Conservation (phyloP, 2,888 invertebrate genomes). For the Meiosimyza decipiens region DNA sequence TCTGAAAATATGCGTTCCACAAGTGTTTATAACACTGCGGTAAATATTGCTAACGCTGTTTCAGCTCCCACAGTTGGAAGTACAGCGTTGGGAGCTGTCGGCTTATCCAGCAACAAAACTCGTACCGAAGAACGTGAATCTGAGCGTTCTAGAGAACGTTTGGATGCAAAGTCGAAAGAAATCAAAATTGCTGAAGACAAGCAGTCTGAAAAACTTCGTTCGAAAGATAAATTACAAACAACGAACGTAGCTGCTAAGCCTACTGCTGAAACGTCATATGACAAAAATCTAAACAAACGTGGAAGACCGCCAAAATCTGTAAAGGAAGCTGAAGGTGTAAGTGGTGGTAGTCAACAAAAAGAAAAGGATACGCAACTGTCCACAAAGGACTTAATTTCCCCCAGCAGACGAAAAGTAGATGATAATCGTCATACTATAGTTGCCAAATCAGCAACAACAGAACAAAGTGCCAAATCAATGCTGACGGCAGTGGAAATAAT, state of each 20-base stretch:
- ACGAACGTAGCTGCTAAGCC: constrained; percentile 12
- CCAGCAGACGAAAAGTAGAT: constrained; percentile 37
- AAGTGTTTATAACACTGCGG: constrained; percentile 63
- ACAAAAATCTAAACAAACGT: constrained; percentile 60
- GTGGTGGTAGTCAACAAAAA: constrained; percentile 31
- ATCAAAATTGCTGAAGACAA: constrained; percentile 36
- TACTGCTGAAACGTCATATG: constrained; percentile 17
- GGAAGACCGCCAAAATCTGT: constrained; percentile 62
- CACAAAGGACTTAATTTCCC: constrained; percentile 33
- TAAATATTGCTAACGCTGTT: constrained; percentile 34
- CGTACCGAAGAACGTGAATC: constrained; percentile 39
- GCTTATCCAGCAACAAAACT: constrained; percentile 13
- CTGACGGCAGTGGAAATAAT: constrained; percentile 31
- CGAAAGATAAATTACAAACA: constrained; percentile 39
- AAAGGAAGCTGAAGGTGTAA: constrained; percentile 51
- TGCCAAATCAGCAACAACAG: background rate
- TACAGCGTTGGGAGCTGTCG: constrained; percentile 21
- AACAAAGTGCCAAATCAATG: constrained; percentile 36
- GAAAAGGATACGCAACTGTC: constrained; percentile 22
- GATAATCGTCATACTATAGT: constrained; percentile 28
- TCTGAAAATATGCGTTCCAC: constrained; percentile 85
- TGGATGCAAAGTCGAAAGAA: constrained; percentile 54
- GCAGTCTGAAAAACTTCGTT: constrained; percentile 30
- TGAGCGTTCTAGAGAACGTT: constrained; percentile 37
- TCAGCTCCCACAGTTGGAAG: background rate